These are phyloP conservation scores for Plusia festucae DNA, from an alignment of 2,888 invertebrate genomes.

Conservation along the genomic window DNA sequence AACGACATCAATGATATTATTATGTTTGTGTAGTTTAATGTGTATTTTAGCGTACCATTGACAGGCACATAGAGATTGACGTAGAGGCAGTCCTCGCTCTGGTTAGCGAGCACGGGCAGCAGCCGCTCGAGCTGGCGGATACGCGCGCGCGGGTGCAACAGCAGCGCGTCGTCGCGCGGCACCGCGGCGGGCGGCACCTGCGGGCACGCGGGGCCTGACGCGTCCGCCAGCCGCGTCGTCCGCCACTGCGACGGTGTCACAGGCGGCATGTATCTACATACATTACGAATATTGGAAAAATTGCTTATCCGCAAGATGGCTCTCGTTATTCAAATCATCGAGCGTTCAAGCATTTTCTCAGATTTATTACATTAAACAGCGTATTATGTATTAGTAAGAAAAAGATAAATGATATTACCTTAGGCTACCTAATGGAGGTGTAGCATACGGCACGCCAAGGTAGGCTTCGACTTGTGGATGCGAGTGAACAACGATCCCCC, in stretches of 20 bases:
- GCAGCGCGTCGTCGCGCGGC: slow-evolving; percentile 90
- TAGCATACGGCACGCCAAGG: slow-evolving; percentile 98
- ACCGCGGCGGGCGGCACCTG: slow-evolving; percentile 90
- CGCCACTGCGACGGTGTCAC: slow-evolving; percentile 97
- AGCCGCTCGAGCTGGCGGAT: slow-evolving; percentile 95
- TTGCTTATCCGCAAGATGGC: no score
- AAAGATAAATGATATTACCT: slow-evolving; percentile 87
- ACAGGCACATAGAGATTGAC: slow-evolving; percentile 98
- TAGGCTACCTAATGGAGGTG: slow-evolving; percentile 96
- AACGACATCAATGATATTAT: neutral
- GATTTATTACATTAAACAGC: no score
- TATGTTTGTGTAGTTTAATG: neutral
- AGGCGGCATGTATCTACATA: slow-evolving; percentile 96
- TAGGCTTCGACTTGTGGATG: slow-evolving; percentile 96
- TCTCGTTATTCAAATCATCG: no score
- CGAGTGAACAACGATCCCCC: slow-evolving; percentile 95
- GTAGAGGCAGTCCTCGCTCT: slow-evolving; percentile 99
- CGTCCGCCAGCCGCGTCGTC: slow-evolving; percentile 93
- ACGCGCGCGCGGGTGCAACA: slow-evolving; percentile 94
- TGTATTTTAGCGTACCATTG: slow-evolving; percentile 72
- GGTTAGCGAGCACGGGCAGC: slow-evolving; percentile 95
- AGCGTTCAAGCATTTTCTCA: no score
- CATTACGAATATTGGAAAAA: neutral
- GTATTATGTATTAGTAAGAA: neutral
- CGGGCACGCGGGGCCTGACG: slow-evolving; percentile 96